Evolutionary conservation across 2,888 invertebrate genomes (phyloP).

Genomic region (Operophtera brumata): DNA sequence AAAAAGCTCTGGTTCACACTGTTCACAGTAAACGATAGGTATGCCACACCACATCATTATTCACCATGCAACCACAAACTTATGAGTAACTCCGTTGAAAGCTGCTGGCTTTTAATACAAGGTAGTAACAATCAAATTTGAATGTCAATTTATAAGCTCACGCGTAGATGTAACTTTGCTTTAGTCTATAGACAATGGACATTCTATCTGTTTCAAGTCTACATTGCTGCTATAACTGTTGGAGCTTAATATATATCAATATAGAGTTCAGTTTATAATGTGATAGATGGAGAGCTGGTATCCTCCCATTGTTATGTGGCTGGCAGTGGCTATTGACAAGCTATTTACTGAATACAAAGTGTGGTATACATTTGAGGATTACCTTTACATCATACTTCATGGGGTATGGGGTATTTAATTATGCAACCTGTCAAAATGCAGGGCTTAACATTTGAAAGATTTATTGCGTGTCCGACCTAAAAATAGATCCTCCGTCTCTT

Average conservation of each 20-base stretch:
- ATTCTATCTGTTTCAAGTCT: slow-evolving; percentile 53
- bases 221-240: slow-evolving; percentile 12
- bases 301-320: slow-evolving; percentile 49
- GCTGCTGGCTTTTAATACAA: not conserved
- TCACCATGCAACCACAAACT: slow-evolving; percentile 47
- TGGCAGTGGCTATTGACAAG: slow-evolving; percentile 37
- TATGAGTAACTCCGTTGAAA: slow-evolving; percentile 1
- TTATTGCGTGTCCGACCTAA: no score
- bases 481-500: no score
- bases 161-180: slow-evolving; percentile 34
- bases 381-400: no score
- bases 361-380: slow-evolving; percentile 22
- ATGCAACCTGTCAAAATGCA: no score
- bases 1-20: slow-evolving; percentile 54
- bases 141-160: slow-evolving; percentile 29
- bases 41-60: slow-evolving; percentile 64
- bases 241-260: slow-evolving; percentile 23
- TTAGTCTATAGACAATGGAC: slow-evolving; percentile 62
- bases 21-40: slow-evolving; percentile 50
- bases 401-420: no score
- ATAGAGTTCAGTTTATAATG: slow-evolving; percentile 31
- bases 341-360: slow-evolving; percentile 38
- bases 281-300: slow-evolving; percentile 30
- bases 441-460: no score
- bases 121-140: slow-evolving; percentile 30